A percentile compares a stretch with the other conserved stretches of the same genome.
phyloP scores from a whole-genome alignment of 2,888 invertebrate genomes.

The Gonocerus acuteangulatus region DNA sequence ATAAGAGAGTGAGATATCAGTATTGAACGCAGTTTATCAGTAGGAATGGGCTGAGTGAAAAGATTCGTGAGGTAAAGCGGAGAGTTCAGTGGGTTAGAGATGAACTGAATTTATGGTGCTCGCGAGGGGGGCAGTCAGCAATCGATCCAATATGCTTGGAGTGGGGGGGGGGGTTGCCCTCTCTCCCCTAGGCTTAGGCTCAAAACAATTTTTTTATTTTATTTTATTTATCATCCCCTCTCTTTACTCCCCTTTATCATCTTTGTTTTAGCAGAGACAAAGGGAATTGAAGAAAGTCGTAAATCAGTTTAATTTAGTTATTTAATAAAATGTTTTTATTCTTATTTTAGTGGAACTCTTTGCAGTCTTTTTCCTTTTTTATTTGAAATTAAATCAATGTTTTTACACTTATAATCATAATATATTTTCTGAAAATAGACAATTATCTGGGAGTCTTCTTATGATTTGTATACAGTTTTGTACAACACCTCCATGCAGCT shows the following conservation, averaged over 20 bases:
- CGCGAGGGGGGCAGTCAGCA: not conserved
- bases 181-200: not conserved
- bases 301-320: not conserved
- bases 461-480: no score
- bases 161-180: not conserved
- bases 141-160: no score
- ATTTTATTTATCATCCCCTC: not conserved
- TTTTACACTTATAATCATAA: no score
- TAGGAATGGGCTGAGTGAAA: constrained; percentile 9
- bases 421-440: no score
- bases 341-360: no score
- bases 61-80: constrained; percentile 13
- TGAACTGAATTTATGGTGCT: constrained; percentile 14
- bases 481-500: no score
- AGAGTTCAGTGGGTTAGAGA: constrained; percentile 19
- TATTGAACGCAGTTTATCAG: not conserved
- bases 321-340: not conserved
- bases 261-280: not conserved
- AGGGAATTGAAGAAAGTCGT: not conserved
- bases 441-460: no score
- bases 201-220: not conserved
- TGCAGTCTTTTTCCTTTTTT: no score
- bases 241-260: not conserved
- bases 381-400: no score
- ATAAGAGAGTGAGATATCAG: not conserved